Percentiles rank a stretch among this genome's conserved stretches.
These are phyloP conservation scores for Dermolepida albohirtum DNA, from an alignment of 2,888 invertebrate species.

Conservation along the genomic window DNA sequence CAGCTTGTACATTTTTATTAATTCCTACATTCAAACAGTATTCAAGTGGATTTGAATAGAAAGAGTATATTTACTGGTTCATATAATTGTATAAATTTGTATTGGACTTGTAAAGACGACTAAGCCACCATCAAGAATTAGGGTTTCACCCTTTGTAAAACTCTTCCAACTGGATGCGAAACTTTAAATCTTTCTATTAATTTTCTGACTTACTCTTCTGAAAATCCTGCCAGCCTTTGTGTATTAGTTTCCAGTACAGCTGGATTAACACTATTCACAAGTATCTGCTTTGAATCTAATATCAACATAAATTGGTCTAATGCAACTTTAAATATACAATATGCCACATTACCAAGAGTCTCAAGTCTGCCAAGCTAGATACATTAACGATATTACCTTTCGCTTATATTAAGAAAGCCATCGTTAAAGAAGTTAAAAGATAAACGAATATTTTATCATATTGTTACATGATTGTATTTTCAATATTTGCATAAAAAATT, in stretches of 20 bases:
- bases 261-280: conserved; percentile 69
- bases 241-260: conserved; percentile 67
- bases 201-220: conserved; percentile 45
- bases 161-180: conserved; percentile 70
- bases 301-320: conserved; percentile 72
- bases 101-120: no score
- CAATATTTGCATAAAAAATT: conserved; percentile 63
- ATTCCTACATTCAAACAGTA: no score
- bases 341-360: background rate
- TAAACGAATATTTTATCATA: conserved; percentile 71
- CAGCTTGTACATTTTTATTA: no score
- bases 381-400: conserved; percentile 67
- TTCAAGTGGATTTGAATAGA: no score
- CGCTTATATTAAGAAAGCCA: conserved; percentile 72
- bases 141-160: conserved; percentile 69
- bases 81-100: no score
- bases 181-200: conserved; percentile 67
- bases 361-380: conserved; percentile 16
- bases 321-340: conserved; percentile 69
- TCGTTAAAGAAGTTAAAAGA: conserved; percentile 73
- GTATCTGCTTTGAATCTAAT: conserved; percentile 58
- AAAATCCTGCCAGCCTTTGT: background rate
- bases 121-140: conserved; percentile 71
- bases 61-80: no score
- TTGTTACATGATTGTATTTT: conserved; percentile 53